Percentiles rank a stretch among this genome's conserved stretches.
Conservation (phyloP, 2,888 invertebrate genomes). For the Mechanitis messenoides region DNA sequence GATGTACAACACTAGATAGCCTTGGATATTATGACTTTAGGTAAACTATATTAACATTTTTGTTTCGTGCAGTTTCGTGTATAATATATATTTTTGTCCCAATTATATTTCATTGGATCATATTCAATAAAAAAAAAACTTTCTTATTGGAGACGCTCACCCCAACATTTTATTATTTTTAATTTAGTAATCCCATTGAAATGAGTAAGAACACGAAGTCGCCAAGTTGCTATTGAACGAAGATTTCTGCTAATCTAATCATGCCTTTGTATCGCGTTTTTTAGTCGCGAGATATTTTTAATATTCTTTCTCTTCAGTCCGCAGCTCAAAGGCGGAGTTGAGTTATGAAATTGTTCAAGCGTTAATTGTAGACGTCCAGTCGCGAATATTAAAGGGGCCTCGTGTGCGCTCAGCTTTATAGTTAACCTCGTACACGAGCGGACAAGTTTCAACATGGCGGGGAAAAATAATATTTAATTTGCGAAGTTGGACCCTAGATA, state of each 20-base stretch:
- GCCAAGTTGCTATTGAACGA: conserved; percentile 38
- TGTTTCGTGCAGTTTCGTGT: too few relatives aligned
- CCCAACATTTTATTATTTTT: background rate
- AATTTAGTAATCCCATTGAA: conserved; percentile 3
- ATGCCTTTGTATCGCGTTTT: conserved; percentile 42
- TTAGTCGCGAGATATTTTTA: conserved; percentile 54
- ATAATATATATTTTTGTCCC: too few relatives aligned
- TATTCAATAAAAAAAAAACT: background rate
- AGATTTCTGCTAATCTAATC: conserved; percentile 61
- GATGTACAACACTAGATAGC: too few relatives aligned
- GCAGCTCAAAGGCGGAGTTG: conserved; percentile 67
- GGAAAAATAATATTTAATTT: conserved; percentile 63
- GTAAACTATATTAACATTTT: too few relatives aligned
- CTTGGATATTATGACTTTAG: too few relatives aligned
- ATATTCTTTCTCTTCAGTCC: conserved; percentile 44
- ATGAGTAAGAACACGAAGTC: conserved; percentile 8
- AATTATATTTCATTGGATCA: too few relatives aligned
- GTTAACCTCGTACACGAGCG: conserved; percentile 54
- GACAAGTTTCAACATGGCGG: conserved; percentile 45
- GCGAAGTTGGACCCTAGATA: conserved; percentile 41
- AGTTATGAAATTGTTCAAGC: conserved; percentile 75
- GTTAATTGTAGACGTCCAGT: conserved; percentile 74
- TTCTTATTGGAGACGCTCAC: background rate
- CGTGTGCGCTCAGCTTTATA: conserved; percentile 52
- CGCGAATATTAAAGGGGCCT: conserved; percentile 70